phyloP scores from a whole-genome alignment of 2,888 invertebrate species.

The Leptinotarsa tumamoca region DNA sequence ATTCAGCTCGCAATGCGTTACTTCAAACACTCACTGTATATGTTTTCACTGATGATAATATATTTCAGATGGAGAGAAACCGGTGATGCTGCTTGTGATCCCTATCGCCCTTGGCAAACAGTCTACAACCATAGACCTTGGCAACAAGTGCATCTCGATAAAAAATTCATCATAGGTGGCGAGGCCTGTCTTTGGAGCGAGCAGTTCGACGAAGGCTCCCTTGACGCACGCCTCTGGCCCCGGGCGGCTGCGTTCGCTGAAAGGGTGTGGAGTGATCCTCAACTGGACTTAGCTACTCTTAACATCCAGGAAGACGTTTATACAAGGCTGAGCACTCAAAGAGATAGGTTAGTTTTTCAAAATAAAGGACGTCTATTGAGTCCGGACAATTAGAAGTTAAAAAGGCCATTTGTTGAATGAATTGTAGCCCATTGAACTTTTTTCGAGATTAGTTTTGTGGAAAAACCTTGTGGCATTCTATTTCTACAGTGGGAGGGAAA shows the following conservation, averaged over 20 bases:
- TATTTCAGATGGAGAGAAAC: slow-evolving; percentile 79
- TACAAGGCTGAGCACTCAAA: slow-evolving; percentile 75
- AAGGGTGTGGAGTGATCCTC: slow-evolving; percentile 78
- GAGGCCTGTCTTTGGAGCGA: slow-evolving; percentile 90
- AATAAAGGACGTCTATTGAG: too few relatives aligned
- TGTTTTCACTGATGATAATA: background rate
- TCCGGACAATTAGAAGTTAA: too few relatives aligned
- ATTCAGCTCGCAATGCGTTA: too few relatives aligned
- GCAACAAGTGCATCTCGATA: slow-evolving; percentile 68
- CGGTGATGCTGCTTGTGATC: slow-evolving; percentile 87
- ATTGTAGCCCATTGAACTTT: too few relatives aligned
- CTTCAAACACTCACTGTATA: background rate
- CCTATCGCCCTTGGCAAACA: slow-evolving; percentile 89
- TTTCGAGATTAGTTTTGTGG: too few relatives aligned
- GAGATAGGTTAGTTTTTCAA: slow-evolving; percentile 70
- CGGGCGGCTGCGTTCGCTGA: slow-evolving; percentile 85
- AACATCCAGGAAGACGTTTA: slow-evolving; percentile 75
- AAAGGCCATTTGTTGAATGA: too few relatives aligned
- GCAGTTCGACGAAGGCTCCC: slow-evolving; percentile 79
- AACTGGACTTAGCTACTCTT: slow-evolving; percentile 53
- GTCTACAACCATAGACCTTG: slow-evolving; percentile 87
- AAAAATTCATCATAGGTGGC: slow-evolving; percentile 74
- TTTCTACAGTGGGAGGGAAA: too few relatives aligned
- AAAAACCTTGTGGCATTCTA: too few relatives aligned
- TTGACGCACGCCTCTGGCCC: slow-evolving; percentile 87